A percentile compares a stretch with the other conserved stretches of the same genome.
Evolutionary conservation across 2,113 vertebrate genomes (phyloP).

Genomic region (Deroptyus accipitrinus): DNA sequence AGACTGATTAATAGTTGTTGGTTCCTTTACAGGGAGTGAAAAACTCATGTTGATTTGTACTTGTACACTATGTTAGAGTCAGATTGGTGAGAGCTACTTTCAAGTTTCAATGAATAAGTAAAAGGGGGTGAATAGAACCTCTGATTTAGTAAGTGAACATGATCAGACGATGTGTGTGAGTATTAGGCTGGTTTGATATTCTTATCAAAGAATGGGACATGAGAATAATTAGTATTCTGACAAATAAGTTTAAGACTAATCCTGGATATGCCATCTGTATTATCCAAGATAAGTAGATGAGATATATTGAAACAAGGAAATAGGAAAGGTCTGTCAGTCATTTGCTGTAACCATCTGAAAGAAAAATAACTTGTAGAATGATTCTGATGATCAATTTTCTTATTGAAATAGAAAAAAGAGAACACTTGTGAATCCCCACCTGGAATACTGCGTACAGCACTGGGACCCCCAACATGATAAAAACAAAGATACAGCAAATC

Average conservation of each 20-base stretch:
- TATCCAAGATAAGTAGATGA: background rate
- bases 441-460: background rate
- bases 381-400: background rate
- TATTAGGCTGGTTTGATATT: background rate
- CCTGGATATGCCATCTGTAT: background rate
- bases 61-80: background rate
- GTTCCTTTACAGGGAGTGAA: background rate
- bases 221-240: background rate
- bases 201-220: background rate
- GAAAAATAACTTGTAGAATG: background rate
- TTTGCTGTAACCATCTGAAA: background rate
- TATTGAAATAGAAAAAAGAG: background rate
- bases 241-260: background rate
- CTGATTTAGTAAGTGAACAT: background rate
- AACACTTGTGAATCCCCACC: background rate
- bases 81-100: background rate
- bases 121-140: background rate
- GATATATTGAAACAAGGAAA: background rate
- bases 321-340: background rate
- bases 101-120: background rate
- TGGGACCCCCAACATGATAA: background rate
- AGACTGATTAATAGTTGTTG: background rate
- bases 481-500: background rate
- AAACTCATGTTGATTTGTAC: background rate
- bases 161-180: background rate